Percentiles rank a stretch among this genome's conserved stretches.
Evolutionary conservation across 2,888 invertebrate species (phyloP).

Genomic region (Drosophila siamana): DNA sequence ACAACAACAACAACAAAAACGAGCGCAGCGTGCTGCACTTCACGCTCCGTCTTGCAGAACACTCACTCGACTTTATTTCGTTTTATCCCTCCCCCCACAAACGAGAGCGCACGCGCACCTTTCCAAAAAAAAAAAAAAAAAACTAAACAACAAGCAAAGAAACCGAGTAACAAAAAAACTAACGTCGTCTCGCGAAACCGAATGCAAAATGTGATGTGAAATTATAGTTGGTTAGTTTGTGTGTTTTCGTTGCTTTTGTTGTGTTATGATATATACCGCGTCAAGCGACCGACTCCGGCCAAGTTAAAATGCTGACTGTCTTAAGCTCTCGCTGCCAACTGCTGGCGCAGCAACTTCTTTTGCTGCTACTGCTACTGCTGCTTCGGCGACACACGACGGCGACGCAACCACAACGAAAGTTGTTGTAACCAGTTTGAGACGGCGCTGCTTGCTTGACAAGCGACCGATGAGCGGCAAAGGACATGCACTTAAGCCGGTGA

Average conservation of each 20-base stretch:
- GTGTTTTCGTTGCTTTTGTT: not conserved
- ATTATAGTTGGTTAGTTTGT: not conserved
- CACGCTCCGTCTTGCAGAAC: constrained; percentile 81
- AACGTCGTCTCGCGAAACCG: constrained; percentile 6
- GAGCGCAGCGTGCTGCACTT: constrained; percentile 65
- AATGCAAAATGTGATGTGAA: constrained; percentile 5
- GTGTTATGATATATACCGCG: constrained; percentile 18
- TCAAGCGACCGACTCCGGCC: constrained; percentile 59
- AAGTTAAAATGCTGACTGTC: constrained; percentile 67
- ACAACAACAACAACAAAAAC: constrained; percentile 33
- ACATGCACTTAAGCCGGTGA: constrained; percentile 41
- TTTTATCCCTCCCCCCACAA: constrained; percentile 16
- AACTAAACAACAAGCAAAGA: not conserved
- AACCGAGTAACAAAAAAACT: not conserved
- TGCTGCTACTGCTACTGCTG: constrained; percentile 20
- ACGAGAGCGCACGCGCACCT: constrained; percentile 59
- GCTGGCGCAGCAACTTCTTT: constrained; percentile 41
- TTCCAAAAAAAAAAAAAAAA: constrained; percentile 29
- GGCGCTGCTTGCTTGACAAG: constrained; percentile 9
- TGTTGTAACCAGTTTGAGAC: constrained; percentile 66
- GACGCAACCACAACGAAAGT: constrained; percentile 67
- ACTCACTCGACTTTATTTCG: constrained; percentile 47
- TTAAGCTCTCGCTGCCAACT: constrained; percentile 26
- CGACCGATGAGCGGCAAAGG: constrained; percentile 55
- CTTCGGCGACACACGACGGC: not conserved